Percentiles rank a stretch among this genome's conserved stretches.
Evolutionary conservation across 37 sponge, comb jelly and placozoan genomes (phyloP).

Genomic region (Trichoplax adhaerens): DNA sequence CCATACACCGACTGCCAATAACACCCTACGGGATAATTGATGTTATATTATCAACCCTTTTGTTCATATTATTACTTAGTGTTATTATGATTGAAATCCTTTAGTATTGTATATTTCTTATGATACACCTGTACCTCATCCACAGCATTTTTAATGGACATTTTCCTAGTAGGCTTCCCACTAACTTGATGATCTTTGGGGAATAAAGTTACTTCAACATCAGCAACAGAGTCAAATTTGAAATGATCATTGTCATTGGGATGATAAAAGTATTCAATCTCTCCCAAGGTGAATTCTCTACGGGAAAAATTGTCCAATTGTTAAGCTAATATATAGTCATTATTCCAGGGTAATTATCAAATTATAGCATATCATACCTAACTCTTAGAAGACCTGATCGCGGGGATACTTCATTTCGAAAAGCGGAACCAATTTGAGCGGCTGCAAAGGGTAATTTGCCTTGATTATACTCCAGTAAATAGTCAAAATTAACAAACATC

Average conservation of each 20-base stretch:
- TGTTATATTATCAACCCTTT: no score
- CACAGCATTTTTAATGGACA: conserved; percentile 65
- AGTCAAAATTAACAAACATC: conserved; percentile 96
- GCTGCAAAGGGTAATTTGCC: conserved; percentile 92
- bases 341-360: no score
- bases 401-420: conserved; percentile 94
- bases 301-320: not conserved
- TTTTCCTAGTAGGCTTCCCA: conserved; percentile 28
- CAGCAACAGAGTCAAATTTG: conserved; percentile 44
- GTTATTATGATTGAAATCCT: no score
- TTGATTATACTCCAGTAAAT: conserved; percentile 82
- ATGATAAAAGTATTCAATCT: conserved; percentile 91
- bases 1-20: conserved; percentile 62
- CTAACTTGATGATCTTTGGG: conserved; percentile 53
- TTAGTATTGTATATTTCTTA: no score
- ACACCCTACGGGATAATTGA: conserved; percentile 26
- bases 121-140: not conserved
- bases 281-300: conserved; percentile 67
- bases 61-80: no score
- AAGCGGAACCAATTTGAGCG: conserved; percentile 87
- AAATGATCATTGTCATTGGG: conserved; percentile 42
- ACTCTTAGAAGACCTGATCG: conserved; percentile 83
- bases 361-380: no score
- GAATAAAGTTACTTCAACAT: conserved; percentile 31
- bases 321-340: not conserved